Percentiles rank a stretch among this genome's conserved stretches.
These are phyloP conservation scores for Leptopterna dolabrata DNA, from an alignment of 2,888 invertebrate genomes.

Conservation along the genomic window DNA sequence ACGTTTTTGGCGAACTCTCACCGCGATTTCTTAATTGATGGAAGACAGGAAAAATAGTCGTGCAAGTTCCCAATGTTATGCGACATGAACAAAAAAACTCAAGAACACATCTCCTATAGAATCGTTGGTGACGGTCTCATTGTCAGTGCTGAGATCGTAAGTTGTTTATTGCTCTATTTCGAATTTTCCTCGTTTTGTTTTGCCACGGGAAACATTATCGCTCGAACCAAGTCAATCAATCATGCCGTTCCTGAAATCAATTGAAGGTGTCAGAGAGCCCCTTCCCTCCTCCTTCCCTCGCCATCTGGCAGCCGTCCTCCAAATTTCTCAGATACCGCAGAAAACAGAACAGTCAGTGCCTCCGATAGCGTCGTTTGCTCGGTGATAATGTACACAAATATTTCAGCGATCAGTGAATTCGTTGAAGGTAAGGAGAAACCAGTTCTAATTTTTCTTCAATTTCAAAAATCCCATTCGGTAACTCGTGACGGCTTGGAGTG, in stretches of 20 bases:
- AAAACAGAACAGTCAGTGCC: background rate
- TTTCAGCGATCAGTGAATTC: constrained; percentile 12
- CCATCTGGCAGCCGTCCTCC: background rate
- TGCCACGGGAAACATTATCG: background rate
- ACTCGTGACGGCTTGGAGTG: too few species aligned
- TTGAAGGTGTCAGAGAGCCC: constrained; percentile 3
- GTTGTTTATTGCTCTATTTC: too few species aligned
- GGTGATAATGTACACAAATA: constrained; percentile 10
- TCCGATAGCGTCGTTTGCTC: background rate
- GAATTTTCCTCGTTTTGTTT: background rate
- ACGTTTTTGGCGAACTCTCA: too few species aligned
- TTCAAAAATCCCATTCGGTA: too few species aligned
- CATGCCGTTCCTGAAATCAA: constrained; percentile 6
- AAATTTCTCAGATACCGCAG: background rate
- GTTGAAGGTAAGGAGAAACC: background rate
- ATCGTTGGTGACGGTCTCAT: too few species aligned
- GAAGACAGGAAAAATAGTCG: too few species aligned
- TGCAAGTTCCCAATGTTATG: too few species aligned
- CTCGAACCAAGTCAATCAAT: background rate
- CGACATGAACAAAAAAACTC: too few species aligned
- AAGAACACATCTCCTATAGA: too few species aligned
- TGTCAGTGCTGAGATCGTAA: too few species aligned
- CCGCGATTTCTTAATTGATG: too few species aligned
- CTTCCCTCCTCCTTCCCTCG: background rate
- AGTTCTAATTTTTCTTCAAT: background rate